Percentiles rank a stretch among this genome's conserved stretches.
Conservation (phyloP, 2,113 vertebrate species). For the Hyperopisus bebe region DNA sequence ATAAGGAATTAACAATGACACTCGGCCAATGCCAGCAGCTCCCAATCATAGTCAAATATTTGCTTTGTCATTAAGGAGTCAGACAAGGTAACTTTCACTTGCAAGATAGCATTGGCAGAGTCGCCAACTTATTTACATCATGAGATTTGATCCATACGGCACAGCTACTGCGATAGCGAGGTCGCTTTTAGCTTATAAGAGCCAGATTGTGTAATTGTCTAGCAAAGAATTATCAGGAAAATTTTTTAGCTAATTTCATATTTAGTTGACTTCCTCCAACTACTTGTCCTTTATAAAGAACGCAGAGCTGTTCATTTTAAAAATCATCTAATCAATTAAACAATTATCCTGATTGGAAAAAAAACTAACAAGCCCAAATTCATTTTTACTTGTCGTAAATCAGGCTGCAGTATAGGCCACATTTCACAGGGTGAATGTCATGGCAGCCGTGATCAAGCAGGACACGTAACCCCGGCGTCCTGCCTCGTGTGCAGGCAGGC, state of each 20-base stretch:
- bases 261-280: neutral
- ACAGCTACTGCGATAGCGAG: neutral
- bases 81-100: neutral
- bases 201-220: neutral
- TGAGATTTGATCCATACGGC: neutral
- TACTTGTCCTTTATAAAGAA: neutral
- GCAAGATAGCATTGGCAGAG: neutral
- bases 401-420: neutral
- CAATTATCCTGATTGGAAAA: neutral
- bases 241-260: neutral
- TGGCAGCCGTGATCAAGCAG: neutral
- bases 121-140: neutral
- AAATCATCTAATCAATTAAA: neutral
- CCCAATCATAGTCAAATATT: neutral
- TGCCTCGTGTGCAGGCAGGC: constrained; percentile 38
- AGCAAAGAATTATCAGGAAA: neutral
- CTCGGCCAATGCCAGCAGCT: neutral
- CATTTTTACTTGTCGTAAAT: neutral
- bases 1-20: neutral
- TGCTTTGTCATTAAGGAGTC: neutral
- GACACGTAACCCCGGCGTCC: neutral
- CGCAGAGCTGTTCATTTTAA: neutral
- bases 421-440: neutral
- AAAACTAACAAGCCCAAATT: neutral
- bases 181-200: neutral